These are phyloP conservation scores for Carpatolechia fugitivella DNA, from an alignment of 2,888 invertebrate species.

Conservation along the genomic window DNA sequence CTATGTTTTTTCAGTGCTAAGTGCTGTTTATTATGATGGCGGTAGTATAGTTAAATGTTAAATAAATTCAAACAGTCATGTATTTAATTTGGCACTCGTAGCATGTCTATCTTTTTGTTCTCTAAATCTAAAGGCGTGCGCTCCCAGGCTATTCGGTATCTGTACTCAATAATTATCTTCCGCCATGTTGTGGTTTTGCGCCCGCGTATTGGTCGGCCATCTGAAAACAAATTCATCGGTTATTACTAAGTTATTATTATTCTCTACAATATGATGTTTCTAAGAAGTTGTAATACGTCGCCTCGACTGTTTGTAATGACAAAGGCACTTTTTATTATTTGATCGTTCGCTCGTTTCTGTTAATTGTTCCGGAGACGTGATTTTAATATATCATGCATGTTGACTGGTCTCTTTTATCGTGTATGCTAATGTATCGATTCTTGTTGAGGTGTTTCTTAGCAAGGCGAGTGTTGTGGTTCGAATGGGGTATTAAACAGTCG, in stretches of 20 bases:
- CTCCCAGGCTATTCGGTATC: too few species aligned
- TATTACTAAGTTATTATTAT: slow-evolving; percentile 50
- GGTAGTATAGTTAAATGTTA: background rate
- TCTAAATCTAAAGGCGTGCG: too few species aligned
- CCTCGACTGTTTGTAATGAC: slow-evolving; percentile 64
- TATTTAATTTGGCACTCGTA: too few species aligned
- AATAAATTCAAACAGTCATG: too few species aligned
- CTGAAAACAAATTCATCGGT: slow-evolving; percentile 48
- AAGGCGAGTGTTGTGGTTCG: slow-evolving; percentile 27
- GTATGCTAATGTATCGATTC: slow-evolving; percentile 64
- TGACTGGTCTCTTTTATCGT: slow-evolving; percentile 63
- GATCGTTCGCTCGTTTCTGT: slow-evolving; percentile 70
- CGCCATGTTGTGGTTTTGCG: slow-evolving; percentile 50
- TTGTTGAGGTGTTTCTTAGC: slow-evolving; percentile 28
- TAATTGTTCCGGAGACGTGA: slow-evolving; percentile 74
- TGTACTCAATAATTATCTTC: slow-evolving; percentile 29
- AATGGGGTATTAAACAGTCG: slow-evolving; percentile 44
- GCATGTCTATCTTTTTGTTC: too few species aligned
- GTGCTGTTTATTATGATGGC: background rate
- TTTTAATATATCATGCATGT: slow-evolving; percentile 76
- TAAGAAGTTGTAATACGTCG: slow-evolving; percentile 48
- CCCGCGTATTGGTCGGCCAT: slow-evolving; percentile 48
- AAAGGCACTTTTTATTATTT: slow-evolving; percentile 74
- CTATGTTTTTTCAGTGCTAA: slow-evolving; percentile 1
- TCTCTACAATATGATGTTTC: slow-evolving; percentile 51